Conservation (phyloP, 35 echinoderm and acorn worm species). For the Apostichopus japonicus region DNA sequence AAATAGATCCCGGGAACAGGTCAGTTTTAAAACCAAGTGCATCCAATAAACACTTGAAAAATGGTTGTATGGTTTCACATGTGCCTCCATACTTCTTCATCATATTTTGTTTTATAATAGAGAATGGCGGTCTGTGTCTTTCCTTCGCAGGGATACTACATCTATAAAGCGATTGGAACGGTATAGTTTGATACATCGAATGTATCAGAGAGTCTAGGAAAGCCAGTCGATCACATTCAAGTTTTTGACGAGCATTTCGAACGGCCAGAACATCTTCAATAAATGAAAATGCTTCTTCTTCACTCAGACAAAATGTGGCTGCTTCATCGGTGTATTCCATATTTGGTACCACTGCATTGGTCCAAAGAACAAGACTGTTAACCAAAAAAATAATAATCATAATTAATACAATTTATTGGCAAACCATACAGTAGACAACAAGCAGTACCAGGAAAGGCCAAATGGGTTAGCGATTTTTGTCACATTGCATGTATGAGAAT, state of each 20-base stretch:
- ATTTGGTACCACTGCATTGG: neutral
- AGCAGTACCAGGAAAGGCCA: too few relatives aligned
- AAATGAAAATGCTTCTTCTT: neutral
- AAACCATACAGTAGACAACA: too few relatives aligned
- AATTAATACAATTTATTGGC: too few relatives aligned
- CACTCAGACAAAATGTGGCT: neutral
- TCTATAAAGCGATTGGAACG: neutral
- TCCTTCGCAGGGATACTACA: neutral
- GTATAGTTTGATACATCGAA: neutral
- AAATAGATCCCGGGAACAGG: neutral
- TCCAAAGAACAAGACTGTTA: too few relatives aligned
- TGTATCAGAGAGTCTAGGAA: neutral
- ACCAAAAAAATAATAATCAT: too few relatives aligned
- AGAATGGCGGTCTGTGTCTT: neutral
- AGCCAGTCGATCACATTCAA: neutral
- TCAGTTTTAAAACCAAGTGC: neutral
- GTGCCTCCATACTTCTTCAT: neutral
- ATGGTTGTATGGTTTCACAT: neutral
- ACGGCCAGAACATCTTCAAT: neutral
- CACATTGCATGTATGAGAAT: too few relatives aligned
- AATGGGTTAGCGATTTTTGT: too few relatives aligned
- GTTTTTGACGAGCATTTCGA: neutral
- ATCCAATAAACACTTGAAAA: neutral
- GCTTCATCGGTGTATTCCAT: neutral
- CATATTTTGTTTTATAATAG: neutral